Percentiles rank a stretch among this genome's conserved stretches.
Evolutionary conservation across 2,113 vertebrate species (phyloP).

Genomic region (Triplophysa tibetana): DNA sequence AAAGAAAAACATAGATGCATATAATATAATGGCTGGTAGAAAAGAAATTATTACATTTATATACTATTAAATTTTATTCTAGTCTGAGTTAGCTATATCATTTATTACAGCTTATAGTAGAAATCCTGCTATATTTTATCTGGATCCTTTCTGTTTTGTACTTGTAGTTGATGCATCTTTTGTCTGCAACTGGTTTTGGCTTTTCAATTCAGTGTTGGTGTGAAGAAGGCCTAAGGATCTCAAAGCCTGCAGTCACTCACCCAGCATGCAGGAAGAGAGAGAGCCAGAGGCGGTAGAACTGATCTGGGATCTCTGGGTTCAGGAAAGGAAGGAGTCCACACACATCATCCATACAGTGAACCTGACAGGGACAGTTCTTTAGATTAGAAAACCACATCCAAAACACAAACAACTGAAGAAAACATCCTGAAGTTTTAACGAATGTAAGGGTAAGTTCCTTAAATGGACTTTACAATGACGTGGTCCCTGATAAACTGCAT

Average conservation of each 20-base stretch:
- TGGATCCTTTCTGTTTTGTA: neutral
- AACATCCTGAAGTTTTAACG: neutral
- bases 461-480: no score
- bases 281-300: conserved; percentile 98
- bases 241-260: conserved; percentile 66
- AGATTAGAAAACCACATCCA: neutral
- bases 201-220: neutral
- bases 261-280: conserved; percentile 97
- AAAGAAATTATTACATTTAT: no score
- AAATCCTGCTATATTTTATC: no score
- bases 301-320: conserved; percentile 96
- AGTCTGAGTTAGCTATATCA: no score
- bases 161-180: neutral
- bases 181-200: neutral
- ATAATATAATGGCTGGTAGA: no score
- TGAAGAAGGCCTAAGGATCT: neutral
- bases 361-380: conserved; percentile 68
- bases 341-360: conserved; percentile 98
- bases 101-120: no score
- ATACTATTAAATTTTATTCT: no score
- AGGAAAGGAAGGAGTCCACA: conserved; percentile 97
- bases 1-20: no score
- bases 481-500: no score
- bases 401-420: neutral
- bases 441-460: neutral